Base-by-base conservation (phyloP, 1,140 invertebrate genomes). In the Hydropsyche tenuis region DNA sequence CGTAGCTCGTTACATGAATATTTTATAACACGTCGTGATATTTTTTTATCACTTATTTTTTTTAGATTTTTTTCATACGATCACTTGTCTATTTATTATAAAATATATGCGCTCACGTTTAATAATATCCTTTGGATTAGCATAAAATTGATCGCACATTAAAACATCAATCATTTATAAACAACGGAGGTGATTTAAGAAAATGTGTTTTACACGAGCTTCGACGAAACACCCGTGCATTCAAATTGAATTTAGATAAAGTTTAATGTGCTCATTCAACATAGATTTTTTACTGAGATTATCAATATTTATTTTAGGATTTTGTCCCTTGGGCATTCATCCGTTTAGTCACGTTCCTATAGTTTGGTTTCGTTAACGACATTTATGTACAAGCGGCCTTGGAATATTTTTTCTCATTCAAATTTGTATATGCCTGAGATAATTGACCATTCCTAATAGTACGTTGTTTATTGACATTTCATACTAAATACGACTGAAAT, bases 391-490 rank as follows among this genome's bases (percentile, higher is more conserved):
- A n/a, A 9, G 48, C 25, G 60, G 46, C 66, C 66, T 69, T 69
- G 66, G 16, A 22, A n/a, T 68, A 48, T 51, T 51, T 69, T 66
- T 66, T 43, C 23, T 20, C 48, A 48, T 51, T 20, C 45, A 42
- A 65, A 48, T 70, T 37, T 56, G 16, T 18, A 11, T 18, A 16
- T 37, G 30, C 9, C 30, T 11, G 51, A 70, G 68, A 70, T 70
- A 70, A 70, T 70, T 70, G 68, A 56, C 51, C 46, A 56, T 70
- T 56, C 56, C 48, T 48, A 68, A 68, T 70, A 16, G 51, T 46
- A 12, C 12, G 68, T 70, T 70, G 68, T 70, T 46, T 70, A 70
- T 70, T 70, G 68, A 70, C 68, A 70, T 37, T 70, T 60, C 48
- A 43, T 43, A 22, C 65, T 43, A 68, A 23, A 43, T 65, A 60